Evolutionary conservation across 2,888 invertebrate species (phyloP).

Genomic region (Campoplex nolae): DNA sequence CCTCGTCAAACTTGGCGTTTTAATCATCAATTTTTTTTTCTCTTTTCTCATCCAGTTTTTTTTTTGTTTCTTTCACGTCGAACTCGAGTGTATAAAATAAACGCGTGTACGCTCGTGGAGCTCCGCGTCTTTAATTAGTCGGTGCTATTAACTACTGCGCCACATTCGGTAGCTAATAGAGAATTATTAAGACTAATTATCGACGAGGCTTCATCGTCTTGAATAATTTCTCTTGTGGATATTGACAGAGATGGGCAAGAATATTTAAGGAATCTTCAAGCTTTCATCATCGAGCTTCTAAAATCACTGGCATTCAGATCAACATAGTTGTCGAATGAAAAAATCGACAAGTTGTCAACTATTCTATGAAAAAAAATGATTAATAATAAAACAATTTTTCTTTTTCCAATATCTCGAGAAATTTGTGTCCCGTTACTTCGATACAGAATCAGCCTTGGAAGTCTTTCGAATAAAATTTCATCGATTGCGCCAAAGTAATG

Average conservation of each 20-base stretch:
- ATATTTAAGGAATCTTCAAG: not conserved
- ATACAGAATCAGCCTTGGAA: not conserved
- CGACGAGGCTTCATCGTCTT: constrained; percentile 22
- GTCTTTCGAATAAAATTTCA: not conserved
- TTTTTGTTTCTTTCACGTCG: not conserved
- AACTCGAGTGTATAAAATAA: constrained; percentile 26
- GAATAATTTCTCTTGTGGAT: constrained; percentile 8
- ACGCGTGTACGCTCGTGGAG: constrained; percentile 32
- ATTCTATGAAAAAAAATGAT: too few species aligned
- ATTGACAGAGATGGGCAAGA: not conserved
- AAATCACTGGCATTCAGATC: not conserved
- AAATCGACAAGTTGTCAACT: not conserved
- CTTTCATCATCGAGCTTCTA: constrained; percentile 2
- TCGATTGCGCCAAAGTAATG: not conserved
- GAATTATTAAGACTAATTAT: constrained; percentile 65
- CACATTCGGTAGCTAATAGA: constrained; percentile 48
- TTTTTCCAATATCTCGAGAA: not conserved
- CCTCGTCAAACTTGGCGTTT: constrained; percentile 34
- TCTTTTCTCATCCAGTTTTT: constrained; percentile 24
- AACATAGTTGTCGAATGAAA: not conserved
- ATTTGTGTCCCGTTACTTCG: not conserved
- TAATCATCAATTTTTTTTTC: constrained; percentile 25
- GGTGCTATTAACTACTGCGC: constrained; percentile 51
- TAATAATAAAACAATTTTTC: too few species aligned
- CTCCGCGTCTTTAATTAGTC: constrained; percentile 64